Base-by-base conservation (phyloP, 2,797 vertebrate genomes). In the Lates japonicus region DNA sequence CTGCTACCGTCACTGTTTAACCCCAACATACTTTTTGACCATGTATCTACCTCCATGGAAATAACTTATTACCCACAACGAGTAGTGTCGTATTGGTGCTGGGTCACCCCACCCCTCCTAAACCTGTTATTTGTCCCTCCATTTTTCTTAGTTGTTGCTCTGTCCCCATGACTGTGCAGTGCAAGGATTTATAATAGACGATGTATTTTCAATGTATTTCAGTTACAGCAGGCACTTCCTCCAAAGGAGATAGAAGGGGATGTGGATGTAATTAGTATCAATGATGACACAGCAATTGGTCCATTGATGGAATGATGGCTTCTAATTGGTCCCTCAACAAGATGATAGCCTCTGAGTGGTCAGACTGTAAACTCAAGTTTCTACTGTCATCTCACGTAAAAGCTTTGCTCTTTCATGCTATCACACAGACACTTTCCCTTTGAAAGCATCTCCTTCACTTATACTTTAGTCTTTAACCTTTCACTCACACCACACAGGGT, bases 281-380 rank as follows among this genome's bases (percentile, higher is more conserved):
- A 16, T 59, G 59, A 63, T 20, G 48, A 71, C 54, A 65, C 17
- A 35, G n/a, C 59, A 70, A 51, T 48, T 80, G 59, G 49, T 10
- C 22, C 55, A 31, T 25, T 46, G 61, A 85, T 76, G 77, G 67
- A 70, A 71, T 67, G 59, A 80, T 68, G 31, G 35, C 17, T 19
- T 70, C 57, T 83, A 82, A 83, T 82, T 84, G 69, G 81, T 80
- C 59, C 61, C 25, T 42, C 3, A 85, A 88, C 80, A 80, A 71
- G 70, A 79, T 81, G 70, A 92, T 65, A 57, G 62, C 52, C 42
- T 82, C 54, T 46, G 64, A 83, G 64, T 82, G 20, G 64, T 65
- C 46, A 41, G 31, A 68, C 51, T 67, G 44, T 61, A 60, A 71
- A 64, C 57, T 74, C 33, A 5, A 55, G 31, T 54, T 73, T 76